These are phyloP conservation scores for Phataginus tricuspis DNA, from an alignment of 2,797 vertebrate species.

Conservation along the genomic window DNA sequence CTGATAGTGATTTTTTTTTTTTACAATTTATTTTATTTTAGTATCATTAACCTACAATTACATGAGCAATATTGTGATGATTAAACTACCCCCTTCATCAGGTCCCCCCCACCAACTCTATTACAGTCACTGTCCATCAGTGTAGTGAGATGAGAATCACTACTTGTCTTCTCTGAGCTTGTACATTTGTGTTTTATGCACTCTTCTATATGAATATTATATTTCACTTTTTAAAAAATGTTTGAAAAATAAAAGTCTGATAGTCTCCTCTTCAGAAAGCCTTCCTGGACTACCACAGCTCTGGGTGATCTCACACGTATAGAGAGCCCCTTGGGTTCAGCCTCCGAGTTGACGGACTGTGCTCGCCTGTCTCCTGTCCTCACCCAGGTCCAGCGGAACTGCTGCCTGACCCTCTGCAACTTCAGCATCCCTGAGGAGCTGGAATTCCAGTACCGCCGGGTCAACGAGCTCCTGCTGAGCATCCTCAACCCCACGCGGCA, in stretches of 20 bases:
- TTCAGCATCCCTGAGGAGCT: slow-evolving; percentile 98
- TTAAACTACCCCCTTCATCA: too few relatives aligned
- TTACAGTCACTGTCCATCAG: too few relatives aligned
- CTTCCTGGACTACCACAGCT: not conserved
- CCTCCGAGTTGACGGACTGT: not conserved
- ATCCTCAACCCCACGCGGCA: slow-evolving; percentile 95
- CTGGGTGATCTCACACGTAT: not conserved
- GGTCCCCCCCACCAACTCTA: too few relatives aligned
- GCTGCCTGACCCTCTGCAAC: slow-evolving; percentile 98
- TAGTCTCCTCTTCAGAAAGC: slow-evolving; percentile 20
- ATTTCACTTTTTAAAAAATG: not conserved
- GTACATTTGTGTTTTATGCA: not conserved
- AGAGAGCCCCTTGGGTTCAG: not conserved
- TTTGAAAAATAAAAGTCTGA: not conserved
- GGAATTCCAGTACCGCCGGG: slow-evolving; percentile 97
- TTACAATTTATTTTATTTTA: too few relatives aligned
- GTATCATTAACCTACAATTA: too few relatives aligned
- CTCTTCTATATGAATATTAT: not conserved
- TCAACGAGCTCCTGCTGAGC: slow-evolving; percentile 95
- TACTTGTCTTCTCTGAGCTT: too few relatives aligned
- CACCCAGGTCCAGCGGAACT: slow-evolving; percentile 96
- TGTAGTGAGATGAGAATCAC: too few relatives aligned
- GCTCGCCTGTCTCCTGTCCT: not conserved
- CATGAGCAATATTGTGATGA: too few relatives aligned
- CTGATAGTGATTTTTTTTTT: too few relatives aligned